Base-by-base conservation (phyloP, 1,140 invertebrate species). In the Belonocnema kinseyi region DNA sequence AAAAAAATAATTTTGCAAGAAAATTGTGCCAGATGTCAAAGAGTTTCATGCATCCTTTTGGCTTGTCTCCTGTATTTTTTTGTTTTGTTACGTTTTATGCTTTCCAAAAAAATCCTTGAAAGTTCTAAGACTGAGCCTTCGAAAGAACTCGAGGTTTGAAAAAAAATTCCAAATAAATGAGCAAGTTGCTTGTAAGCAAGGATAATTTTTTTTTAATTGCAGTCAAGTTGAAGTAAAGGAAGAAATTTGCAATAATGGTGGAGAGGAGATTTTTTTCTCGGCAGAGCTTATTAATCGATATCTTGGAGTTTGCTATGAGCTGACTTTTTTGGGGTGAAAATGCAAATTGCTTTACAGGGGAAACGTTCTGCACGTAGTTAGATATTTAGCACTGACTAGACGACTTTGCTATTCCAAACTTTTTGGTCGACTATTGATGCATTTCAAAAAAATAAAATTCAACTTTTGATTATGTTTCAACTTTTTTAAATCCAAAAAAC, bases 11-110 rank as follows among this genome's bases (percentile, higher is more conserved):
- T 46, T 46, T 46, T 46, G 40, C 10, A 11, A 46, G 10, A 46
- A 46, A 46, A 46, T 46, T 46, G 40, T 46, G 40, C 40, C 7
- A 46, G 5, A 46, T 33, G 4, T 33, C 26, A 33, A 33, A 33
- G 26, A 81, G 76, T 81, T 85, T 80, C 71, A 71, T 73, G 53
- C 80, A 82, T 76, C 78, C 77, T 87, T 46, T 46, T 46, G 81
- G 73, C 80, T 86, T 80, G 58, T 75, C 85, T 88, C 84, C 72
- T 77, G 21, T 26, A 26, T 84, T 78, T 86, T 85, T 19, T 80
- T n/a, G n/a, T 83, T 80, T 77, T 76, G 80, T 82, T 72, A 21
- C 83, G 75, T 50, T 72, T n/a, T 78, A 77, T 75, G 79, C 10
- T 82, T 74, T 75, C 50, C 54, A 19, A 76, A 46, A 46, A 46